Percentiles rank a stretch among this genome's conserved stretches.
These are phyloP conservation scores for Halcyon senegalensis DNA, from an alignment of 2,113 vertebrate genomes.

Conservation along the genomic window DNA sequence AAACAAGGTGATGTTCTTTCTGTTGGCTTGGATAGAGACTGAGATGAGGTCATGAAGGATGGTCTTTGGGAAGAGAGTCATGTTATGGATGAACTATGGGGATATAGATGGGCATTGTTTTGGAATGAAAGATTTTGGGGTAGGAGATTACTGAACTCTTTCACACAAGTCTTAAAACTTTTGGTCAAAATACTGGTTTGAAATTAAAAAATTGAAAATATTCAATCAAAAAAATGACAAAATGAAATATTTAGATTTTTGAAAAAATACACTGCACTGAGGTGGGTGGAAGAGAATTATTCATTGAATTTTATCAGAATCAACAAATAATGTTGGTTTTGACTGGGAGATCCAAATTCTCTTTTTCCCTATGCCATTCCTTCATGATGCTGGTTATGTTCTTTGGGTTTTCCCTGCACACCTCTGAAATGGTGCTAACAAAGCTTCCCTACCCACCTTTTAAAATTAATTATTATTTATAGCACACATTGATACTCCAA, in stretches of 20 bases:
- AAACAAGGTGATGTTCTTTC: neutral
- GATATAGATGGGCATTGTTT: neutral
- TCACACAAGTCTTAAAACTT: neutral
- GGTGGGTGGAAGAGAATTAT: neutral
- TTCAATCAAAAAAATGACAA: neutral
- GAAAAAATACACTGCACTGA: fast-evolving
- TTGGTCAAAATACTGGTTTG: neutral
- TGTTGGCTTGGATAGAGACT: neutral
- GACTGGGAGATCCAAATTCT: neutral
- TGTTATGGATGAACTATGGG: neutral
- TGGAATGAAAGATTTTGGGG: neutral
- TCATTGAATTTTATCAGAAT: neutral
- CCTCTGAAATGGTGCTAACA: neutral
- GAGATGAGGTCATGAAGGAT: neutral
- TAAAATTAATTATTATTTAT: neutral
- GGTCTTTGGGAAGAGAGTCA: neutral
- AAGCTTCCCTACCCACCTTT: neutral
- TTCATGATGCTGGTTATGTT: fast-evolving
- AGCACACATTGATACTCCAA: no score
- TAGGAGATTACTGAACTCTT: neutral
- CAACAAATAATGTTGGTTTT: neutral
- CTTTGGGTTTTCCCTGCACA: neutral
- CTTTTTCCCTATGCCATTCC: neutral
- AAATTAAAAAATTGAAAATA: neutral
- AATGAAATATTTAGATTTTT: neutral